Conservation (phyloP, 2,888 invertebrate species). For the Pyrocoelia pectoralis region DNA sequence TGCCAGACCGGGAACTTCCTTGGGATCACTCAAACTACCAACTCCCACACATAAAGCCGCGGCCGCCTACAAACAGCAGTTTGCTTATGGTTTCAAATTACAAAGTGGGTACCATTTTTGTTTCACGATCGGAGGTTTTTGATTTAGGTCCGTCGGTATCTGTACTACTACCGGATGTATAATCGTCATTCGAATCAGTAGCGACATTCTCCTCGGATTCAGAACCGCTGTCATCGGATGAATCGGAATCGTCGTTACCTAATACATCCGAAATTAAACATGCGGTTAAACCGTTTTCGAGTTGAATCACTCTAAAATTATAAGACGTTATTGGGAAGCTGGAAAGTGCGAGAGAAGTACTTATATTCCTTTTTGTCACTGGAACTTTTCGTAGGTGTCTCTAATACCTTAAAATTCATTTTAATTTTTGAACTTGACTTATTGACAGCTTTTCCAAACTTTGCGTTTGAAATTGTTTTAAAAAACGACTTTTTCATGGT, state of each 20-base stretch:
- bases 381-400: conserved; percentile 70
- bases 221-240: conserved; percentile 44
- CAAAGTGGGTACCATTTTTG: conserved; percentile 51
- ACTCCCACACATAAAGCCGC: conserved; percentile 79
- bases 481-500: not conserved
- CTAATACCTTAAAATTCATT: not conserved
- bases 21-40: conserved; percentile 82
- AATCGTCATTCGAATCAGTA: conserved; percentile 46
- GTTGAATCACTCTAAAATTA: conserved; percentile 65
- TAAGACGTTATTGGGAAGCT: not conserved
- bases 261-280: conserved; percentile 72
- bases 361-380: conserved; percentile 82
- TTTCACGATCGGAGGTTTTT: conserved; percentile 52
- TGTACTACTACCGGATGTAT: conserved; percentile 18
- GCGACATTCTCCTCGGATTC: conserved; percentile 34
- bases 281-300: conserved; percentile 77
- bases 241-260: conserved; percentile 53
- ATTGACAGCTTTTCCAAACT: not conserved
- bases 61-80: conserved; percentile 72
- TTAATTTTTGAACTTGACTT: not conserved
- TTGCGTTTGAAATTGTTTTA: not conserved
- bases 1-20: conserved; percentile 78
- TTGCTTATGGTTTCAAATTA: no score
- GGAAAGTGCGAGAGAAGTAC: conserved; percentile 56
- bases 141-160: conserved; percentile 44